Base-by-base conservation (phyloP, 2,113 vertebrate species). In the Phoenicopterus ruber region DNA sequence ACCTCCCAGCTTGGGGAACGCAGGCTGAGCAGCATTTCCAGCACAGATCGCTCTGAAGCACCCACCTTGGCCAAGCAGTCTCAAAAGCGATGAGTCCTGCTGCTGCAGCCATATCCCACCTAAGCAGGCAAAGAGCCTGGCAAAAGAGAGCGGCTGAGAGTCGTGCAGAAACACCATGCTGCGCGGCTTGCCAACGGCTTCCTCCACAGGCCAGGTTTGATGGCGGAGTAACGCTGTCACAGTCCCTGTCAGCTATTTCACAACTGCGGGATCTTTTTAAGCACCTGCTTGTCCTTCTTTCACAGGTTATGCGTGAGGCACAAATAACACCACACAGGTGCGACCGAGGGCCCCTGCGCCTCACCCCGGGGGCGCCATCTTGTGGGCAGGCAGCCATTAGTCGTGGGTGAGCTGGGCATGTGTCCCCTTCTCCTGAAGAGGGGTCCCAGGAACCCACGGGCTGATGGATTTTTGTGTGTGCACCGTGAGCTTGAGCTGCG, bases 271-370 rank as follows among this genome's bases (percentile, higher is more conserved):
- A 32, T 32, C 13, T 32, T 66, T 65, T 73, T 42, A 32, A 50
- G 58, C 28, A 32, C 31, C 11, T 42, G 7, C 21, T 65, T 50
- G 52, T 50, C n/a, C 32, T 50, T 66, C 69, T 74, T 74, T 58
- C 32, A 32, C 8, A 20, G 59, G 46, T 74, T n/a, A 38, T 1
- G 1, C 15, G 8, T 6, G 15, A 44, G 13, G 32, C 26, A 58
- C 44, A 50, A 17, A 8, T 18, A 10, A 13, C 8, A 18, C 19
- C 14, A 34, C 11, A 10, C 6, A 11, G 34, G 10, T 17, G 38
- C 0, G 2, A 21, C 17, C 1, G 2, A 0, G 0, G 20, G 4
- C 13, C 31, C 17, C 26, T 20, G 20, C 1, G 1, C 40, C 40
- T 65, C 40, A 20, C 10, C 7, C 24, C 2, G 0, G 1, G 16